Conservation (phyloP, 2,797 vertebrate genomes). For the Cyprinodon diabolis region DNA sequence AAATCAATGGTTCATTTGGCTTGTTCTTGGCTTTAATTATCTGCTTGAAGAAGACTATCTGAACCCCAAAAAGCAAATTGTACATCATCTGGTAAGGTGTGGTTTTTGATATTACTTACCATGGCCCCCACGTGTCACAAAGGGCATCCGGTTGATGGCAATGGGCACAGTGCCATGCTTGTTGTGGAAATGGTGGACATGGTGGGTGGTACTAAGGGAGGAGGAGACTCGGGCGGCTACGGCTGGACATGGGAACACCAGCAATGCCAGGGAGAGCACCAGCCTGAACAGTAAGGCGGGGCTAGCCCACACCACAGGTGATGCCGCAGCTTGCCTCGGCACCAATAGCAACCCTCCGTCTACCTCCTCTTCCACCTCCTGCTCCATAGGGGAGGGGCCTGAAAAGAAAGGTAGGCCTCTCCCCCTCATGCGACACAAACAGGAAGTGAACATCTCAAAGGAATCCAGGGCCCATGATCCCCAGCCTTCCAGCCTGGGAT, state of each 20-base stretch:
- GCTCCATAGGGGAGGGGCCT: slow-evolving; percentile 67
- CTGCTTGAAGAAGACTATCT: slow-evolving; percentile 41
- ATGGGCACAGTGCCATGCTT: slow-evolving; percentile 96
- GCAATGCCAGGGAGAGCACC: slow-evolving; percentile 78
- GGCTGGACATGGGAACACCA: slow-evolving; percentile 83
- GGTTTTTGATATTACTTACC: slow-evolving; percentile 76
- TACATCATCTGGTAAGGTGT: slow-evolving; percentile 1
- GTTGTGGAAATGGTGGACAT: slow-evolving; percentile 96
- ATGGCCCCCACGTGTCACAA: slow-evolving; percentile 92
- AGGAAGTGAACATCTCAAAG: slow-evolving; percentile 82
- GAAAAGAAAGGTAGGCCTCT: slow-evolving; percentile 72
- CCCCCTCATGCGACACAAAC: slow-evolving; percentile 77
- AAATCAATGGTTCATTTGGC: slow-evolving; percentile 47
- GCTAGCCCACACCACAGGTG: slow-evolving; percentile 74
- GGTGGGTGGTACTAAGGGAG: slow-evolving; percentile 94
- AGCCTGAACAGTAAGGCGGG: slow-evolving; percentile 76
- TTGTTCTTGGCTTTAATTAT: slow-evolving; percentile 55
- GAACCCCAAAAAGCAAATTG: slow-evolving; percentile 25
- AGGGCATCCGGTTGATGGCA: slow-evolving; percentile 96
- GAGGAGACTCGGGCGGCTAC: slow-evolving; percentile 92
- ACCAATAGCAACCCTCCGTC: slow-evolving; percentile 59
- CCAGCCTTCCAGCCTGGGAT: slow-evolving; percentile 66
- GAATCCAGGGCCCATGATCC: slow-evolving; percentile 78
- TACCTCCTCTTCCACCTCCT: slow-evolving; percentile 67
- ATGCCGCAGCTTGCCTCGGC: slow-evolving; percentile 56